These are phyloP conservation scores for Lycopodina hypogea DNA, from an alignment of 37 sponge, comb jelly and placozoan genomes.

Conservation along the genomic window DNA sequence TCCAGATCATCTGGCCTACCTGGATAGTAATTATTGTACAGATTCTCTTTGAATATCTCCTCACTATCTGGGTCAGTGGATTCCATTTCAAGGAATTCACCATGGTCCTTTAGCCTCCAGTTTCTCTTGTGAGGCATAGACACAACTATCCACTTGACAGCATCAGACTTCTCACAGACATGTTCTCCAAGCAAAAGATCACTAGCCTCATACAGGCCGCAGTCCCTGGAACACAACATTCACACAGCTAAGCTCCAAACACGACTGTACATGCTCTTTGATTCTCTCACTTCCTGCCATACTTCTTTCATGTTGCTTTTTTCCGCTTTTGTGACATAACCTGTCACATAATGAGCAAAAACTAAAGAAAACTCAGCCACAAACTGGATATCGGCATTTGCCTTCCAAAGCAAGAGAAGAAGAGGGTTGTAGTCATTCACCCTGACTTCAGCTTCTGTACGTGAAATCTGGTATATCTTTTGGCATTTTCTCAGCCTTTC, in stretches of 20 bases:
- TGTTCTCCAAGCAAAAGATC: conserved; percentile 55
- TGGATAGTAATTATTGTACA: too few relatives aligned
- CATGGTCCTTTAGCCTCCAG: conserved; percentile 27
- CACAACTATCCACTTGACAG: conserved; percentile 41
- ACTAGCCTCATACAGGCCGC: conserved; percentile 50
- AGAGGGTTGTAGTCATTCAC: conserved; percentile 68
- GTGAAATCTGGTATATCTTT: conserved; percentile 38
- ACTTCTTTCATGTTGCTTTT: conserved; percentile 51
- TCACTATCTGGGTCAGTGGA: conserved; percentile 18
- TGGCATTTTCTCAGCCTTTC: conserved; percentile 29
- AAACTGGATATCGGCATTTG: conserved; percentile 60
- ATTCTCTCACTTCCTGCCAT: conserved; percentile 38
- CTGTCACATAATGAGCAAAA: conserved; percentile 54
- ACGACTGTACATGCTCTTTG: conserved; percentile 22
- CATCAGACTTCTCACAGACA: conserved; percentile 43
- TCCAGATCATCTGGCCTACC: conserved; percentile 44
- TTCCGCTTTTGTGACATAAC: conserved; percentile 62
- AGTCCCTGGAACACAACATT: conserved; percentile 28
- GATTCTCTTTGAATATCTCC: conserved; percentile 33
- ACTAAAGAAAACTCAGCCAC: conserved; percentile 43
- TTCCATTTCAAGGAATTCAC: conserved; percentile 27
- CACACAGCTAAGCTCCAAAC: conserved; percentile 44
- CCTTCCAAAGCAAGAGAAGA: conserved; percentile 56
- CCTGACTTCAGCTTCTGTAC: conserved; percentile 13
- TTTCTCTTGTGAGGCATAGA: conserved; percentile 37